A percentile compares a stretch with the other conserved stretches of the same genome.
These are phyloP conservation scores for Leptinotarsa texana DNA, from an alignment of 1,140 invertebrate genomes.

Conservation along the genomic window DNA sequence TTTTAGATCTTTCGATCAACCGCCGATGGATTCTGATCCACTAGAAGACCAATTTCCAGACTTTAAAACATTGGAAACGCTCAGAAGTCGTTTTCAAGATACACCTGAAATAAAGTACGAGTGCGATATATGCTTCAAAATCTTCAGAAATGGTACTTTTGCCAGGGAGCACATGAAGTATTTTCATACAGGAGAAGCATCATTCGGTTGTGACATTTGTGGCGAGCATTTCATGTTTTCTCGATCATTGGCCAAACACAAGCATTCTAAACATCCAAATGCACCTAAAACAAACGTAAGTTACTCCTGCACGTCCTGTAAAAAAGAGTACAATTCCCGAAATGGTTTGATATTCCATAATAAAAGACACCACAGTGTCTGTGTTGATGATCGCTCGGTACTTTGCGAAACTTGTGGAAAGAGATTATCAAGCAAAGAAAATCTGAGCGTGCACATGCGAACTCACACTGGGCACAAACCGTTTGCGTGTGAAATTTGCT, in stretches of 20 bases:
- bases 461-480: conserved; percentile 63
- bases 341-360: conserved; percentile 11
- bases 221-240: conserved; percentile 68
- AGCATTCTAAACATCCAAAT: conserved; percentile 18
- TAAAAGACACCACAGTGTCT: not conserved
- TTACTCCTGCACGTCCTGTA: conserved; percentile 46
- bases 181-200: conserved; percentile 62
- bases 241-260: conserved; percentile 6
- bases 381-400: conserved; percentile 48
- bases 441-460: conserved; percentile 55
- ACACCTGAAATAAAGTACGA: conserved; percentile 60
- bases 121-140: conserved; percentile 68
- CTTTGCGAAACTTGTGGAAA: conserved; percentile 55
- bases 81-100: conserved; percentile 67
- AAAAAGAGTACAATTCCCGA: conserved; percentile 44
- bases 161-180: conserved; percentile 49
- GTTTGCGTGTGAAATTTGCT: conserved; percentile 59
- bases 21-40: not conserved
- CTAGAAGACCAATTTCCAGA: not conserved
- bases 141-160: conserved; percentile 51
- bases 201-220: conserved; percentile 64
- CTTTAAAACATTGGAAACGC: conserved; percentile 67
- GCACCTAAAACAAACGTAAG: conserved; percentile 23
- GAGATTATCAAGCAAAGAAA: conserved; percentile 47
- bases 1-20: not conserved